phyloP scores from a whole-genome alignment of 2,113 vertebrate species.

The Theristicus caerulescens region DNA sequence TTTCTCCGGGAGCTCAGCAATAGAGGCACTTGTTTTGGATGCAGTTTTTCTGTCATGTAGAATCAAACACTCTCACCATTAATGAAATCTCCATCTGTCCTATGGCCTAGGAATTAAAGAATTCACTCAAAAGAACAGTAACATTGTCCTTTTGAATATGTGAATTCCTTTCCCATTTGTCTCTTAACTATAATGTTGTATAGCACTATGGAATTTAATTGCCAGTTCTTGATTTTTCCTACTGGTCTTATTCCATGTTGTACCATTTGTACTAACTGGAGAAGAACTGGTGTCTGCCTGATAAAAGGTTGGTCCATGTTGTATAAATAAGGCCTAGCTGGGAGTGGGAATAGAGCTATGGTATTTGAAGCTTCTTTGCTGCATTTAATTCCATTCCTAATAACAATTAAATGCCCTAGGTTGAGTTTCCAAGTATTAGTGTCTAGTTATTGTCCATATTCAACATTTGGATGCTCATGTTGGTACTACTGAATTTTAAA shows the following conservation, averaged over 20 bases:
- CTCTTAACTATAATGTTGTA: background rate
- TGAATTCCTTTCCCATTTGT: background rate
- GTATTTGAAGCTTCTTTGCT: background rate
- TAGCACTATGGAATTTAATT: fast-evolving
- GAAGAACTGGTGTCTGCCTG: background rate
- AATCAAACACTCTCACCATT: background rate
- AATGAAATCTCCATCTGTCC: background rate
- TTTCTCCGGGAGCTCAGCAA: background rate
- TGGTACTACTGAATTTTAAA: background rate
- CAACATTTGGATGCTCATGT: background rate
- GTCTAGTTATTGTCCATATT: background rate
- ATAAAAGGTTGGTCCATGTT: background rate
- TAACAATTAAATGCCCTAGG: background rate
- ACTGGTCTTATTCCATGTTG: background rate
- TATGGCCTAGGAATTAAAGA: background rate
- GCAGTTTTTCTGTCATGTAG: fast-evolving
- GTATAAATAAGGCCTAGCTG: background rate
- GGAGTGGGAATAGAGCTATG: background rate
- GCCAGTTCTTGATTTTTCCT: background rate
- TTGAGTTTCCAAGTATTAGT: background rate
- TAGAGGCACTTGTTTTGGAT: background rate
- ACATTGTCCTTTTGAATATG: background rate
- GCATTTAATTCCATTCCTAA: background rate
- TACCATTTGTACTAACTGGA: background rate
- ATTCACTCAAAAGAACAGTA: background rate